Base-by-base conservation (phyloP, 2,797 vertebrate species). In the Meda fulgida region DNA sequence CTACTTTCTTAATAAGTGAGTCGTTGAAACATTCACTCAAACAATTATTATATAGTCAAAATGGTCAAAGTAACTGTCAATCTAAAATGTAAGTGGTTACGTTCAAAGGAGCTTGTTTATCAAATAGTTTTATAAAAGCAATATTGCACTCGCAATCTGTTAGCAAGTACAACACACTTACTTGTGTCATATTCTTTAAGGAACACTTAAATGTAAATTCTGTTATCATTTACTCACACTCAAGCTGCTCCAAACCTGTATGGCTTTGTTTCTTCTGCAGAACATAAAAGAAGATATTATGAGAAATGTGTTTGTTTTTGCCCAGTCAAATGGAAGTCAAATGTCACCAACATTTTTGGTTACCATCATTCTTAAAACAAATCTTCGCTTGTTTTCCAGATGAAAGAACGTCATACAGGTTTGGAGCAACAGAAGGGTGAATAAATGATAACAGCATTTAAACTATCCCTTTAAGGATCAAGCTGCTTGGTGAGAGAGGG, bases 401-500 rank as follows among this genome's bases (percentile, higher is more conserved):
- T 18, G 26, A 72, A 29, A 48, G 7, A 18, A 75, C 7, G 0
- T 53, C 71, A 21, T 21, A 34, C 29, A 23, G 18, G 18, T 73
- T 51, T 34, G 46, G 29, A 34, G 11, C 10, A 53, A 18, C 26
- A 23, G 7, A 19, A 21, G 13, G 43, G 3, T 36, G 11, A 55
- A 21, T 76, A 55, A 55, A 76, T 53, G 31, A 48, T 10, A 4
- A 72, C 46, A 29, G 8, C 5, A 31, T 31, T 48, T 0, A 48
- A 0, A 77, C 13, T 23, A 16, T 23, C 31, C 3, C 73, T 51
- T 26, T 51, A 73, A 29, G 16, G 10, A 43, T 60, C 26, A 46
- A 34, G 40, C 75, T 51, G 60, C 21, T 18, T 34, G 18, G 1
- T 79, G 5, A 75, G 63, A 80, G 86, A 80, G 80, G 70, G 69